Conservation (phyloP, 2,113 vertebrate species). For the Hyperoodon ampullatus region DNA sequence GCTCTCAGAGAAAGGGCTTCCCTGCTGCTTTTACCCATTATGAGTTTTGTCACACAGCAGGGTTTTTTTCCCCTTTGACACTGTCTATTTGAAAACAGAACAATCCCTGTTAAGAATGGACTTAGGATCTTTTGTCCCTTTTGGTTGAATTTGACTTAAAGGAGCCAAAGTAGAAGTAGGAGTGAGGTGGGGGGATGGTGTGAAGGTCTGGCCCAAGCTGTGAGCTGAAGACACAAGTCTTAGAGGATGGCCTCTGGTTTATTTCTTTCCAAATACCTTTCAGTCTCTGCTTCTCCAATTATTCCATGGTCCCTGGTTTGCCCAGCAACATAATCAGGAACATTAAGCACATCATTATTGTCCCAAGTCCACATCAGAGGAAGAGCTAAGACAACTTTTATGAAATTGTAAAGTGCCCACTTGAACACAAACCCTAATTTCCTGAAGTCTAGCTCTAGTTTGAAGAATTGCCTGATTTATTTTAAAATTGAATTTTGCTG, state of each 20-base stretch:
- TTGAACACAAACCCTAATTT: conserved; percentile 73
- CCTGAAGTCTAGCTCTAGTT: conserved; percentile 61
- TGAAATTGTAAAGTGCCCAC: conserved; percentile 69
- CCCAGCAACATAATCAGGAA: conserved; percentile 58
- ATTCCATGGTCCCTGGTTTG: conserved; percentile 32
- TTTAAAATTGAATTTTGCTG: conserved; percentile 71
- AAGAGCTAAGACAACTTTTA: conserved; percentile 65
- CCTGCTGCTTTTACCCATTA: neutral
- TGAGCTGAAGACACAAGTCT: neutral
- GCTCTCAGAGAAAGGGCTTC: neutral
- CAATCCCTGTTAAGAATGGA: neutral
- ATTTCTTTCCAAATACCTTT: neutral
- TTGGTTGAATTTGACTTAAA: neutral
- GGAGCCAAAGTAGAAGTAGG: neutral
- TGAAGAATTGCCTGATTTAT: conserved; percentile 64
- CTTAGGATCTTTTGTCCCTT: neutral
- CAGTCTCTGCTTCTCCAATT: conserved; percentile 29
- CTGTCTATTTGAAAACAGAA: conserved; percentile 29
- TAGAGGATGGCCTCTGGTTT: neutral
- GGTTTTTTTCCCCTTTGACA: neutral
- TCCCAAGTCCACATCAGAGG: conserved; percentile 53
- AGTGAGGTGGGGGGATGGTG: neutral
- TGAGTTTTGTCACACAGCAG: neutral
- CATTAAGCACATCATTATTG: conserved; percentile 69
- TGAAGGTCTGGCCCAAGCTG: neutral